Conservation (phyloP, 2,888 invertebrate species). For the Lithophane ornitopus region DNA sequence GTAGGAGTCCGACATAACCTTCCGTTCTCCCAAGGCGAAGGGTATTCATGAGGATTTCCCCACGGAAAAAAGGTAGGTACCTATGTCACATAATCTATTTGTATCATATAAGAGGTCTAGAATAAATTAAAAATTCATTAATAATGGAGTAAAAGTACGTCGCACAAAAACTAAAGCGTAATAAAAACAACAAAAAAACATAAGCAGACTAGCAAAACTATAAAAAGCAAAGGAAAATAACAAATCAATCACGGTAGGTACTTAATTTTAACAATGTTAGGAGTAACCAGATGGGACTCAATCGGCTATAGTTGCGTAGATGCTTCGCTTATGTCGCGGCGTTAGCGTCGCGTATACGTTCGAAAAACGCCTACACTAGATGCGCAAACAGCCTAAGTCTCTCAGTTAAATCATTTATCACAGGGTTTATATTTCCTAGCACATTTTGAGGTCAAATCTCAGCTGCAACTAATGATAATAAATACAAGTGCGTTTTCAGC, state of each 20-base stretch:
- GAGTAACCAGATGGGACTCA: neutral
- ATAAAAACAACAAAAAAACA: neutral
- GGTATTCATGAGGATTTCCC: no score
- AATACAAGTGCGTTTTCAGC: neutral
- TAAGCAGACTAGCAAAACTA: slow-evolving; percentile 25
- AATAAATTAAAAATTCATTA: neutral
- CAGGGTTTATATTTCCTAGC: slow-evolving; percentile 21
- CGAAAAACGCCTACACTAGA: neutral
- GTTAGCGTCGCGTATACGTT: neutral
- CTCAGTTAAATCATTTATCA: slow-evolving; percentile 34
- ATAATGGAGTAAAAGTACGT: slow-evolving; percentile 13
- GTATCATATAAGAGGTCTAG: neutral
- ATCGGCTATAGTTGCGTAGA: neutral
- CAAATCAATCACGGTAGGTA: slow-evolving; percentile 3
- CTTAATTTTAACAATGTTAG: neutral
- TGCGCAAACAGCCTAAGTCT: neutral
- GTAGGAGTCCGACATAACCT: no score
- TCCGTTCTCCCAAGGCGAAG: no score
- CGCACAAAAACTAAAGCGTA: neutral
- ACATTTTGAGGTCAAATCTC: slow-evolving; percentile 8
- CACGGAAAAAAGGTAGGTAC: neutral
- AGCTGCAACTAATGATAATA: neutral
- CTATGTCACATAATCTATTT: slow-evolving; percentile 8
- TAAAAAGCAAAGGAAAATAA: slow-evolving; percentile 5
- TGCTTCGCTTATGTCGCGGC: neutral